Evolutionary conservation across 2,797 vertebrate genomes (phyloP), one percentile per base, ranked within the genome.

Genomic region (Centroberyx gerrardi): DNA sequence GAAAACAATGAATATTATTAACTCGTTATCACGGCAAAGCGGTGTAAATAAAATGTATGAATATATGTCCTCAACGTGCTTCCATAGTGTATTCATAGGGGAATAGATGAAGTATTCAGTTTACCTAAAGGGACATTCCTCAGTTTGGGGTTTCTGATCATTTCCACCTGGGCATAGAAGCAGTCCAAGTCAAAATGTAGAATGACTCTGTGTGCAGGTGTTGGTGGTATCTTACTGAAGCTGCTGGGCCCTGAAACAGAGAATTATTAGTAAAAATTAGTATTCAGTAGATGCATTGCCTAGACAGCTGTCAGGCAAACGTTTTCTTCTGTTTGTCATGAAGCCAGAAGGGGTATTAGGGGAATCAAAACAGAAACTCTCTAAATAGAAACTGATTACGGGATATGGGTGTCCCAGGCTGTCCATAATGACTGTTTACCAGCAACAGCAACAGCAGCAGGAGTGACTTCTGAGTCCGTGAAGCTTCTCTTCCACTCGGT

Each of bases 131-230:
- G 97, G 62, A 96, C 95, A 44, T 88, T 90, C 85, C 93, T 94
- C 59, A 98, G 82, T 18, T 94, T 91, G 27, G 97, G 97, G 74
- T 97, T 95, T 66, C 92, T 94, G 81, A 98, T 95, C 96, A 97
- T 98, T 90, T 99, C 98, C 72, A 99, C 97, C 87, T 99, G 97
- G 0, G 97, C 97, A 10, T 99, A 99, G 88, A 96, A 98, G 80
- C 97, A 99, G 80, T 99, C 97, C 90, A 99, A 68, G 86, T 99
- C 97, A 71, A 98, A 81, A 61, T 99, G 97, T 8, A 96, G 78
- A 53, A 98, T 92, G 51, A 98, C 94, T 83, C 94, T 93, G 15
- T 80, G 56, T 0, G 74, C 2, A 67, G 54, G 0, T 27, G 48
- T 17, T 71, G 63, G 14, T 8, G n/a, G 14, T 38, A 67, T 62